Evolutionary conservation across 2,888 invertebrate species (phyloP).

Genomic region (Escarpia spicata): DNA sequence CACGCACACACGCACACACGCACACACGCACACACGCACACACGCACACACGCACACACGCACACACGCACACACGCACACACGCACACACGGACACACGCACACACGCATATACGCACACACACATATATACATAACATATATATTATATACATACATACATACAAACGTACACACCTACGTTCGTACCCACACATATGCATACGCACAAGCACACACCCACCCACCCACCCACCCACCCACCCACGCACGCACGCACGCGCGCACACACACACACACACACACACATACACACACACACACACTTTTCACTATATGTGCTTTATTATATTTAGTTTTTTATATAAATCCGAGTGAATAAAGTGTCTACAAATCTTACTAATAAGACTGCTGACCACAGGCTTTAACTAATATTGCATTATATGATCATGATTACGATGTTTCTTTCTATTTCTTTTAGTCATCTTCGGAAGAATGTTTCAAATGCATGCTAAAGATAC

Average conservation of each 20-base stretch:
- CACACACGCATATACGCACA: no score
- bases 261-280: neutral
- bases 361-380: neutral
- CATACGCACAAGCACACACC: no score
- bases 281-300: neutral
- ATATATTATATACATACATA: no score
- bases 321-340: neutral
- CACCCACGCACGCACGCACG: neutral
- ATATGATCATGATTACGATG: no score
- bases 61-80: no score
- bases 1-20: neutral
- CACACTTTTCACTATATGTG: neutral
- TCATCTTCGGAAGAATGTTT: slow-evolving; percentile 60
- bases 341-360: neutral
- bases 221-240: no score
- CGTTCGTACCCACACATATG: no score
- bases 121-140: no score
- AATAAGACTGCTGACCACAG: no score
- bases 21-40: neutral
- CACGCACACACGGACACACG: no score
- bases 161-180: no score
- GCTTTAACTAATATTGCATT: no score
- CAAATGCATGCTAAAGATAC: slow-evolving; percentile 62
- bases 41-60: neutral
- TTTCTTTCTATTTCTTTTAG: slow-evolving; percentile 46